Percentiles rank a stretch among this genome's conserved stretches.
Conservation (phyloP, 1,140 invertebrate species). For the Macrosteles quadrilineatus region DNA sequence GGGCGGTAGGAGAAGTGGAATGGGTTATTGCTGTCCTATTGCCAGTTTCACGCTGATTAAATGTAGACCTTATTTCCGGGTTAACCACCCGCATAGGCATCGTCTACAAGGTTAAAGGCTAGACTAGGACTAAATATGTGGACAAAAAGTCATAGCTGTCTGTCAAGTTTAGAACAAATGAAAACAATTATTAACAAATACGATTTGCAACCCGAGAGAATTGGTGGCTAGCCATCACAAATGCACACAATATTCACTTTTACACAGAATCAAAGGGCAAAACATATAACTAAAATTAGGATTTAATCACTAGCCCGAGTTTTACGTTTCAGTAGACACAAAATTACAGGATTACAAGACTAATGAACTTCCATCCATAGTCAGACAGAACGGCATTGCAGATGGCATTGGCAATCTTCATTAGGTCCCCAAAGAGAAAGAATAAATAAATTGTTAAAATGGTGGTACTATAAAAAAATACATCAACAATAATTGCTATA, state of each 20-base stretch:
- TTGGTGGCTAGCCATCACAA: neutral
- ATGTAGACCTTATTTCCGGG: slow-evolving; percentile 12
- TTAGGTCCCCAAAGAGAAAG: slow-evolving; percentile 1
- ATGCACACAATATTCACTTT: neutral
- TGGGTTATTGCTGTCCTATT: no score
- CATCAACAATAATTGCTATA: no score
- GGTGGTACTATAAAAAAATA: no score
- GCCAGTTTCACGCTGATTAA: no score
- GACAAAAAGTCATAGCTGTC: slow-evolving; percentile 26
- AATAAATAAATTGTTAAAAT: no score
- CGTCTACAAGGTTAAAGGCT: slow-evolving; percentile 1
- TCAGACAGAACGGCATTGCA: slow-evolving; percentile 9
- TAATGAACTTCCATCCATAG: slow-evolving; percentile 39
- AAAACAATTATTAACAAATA: slow-evolving; percentile 24
- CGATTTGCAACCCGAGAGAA: neutral
- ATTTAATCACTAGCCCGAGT: slow-evolving; percentile 14
- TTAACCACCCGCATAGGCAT: neutral
- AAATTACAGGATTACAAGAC: slow-evolving; percentile 35
- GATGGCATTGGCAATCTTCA: slow-evolving; percentile 10
- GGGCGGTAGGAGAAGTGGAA: no score
- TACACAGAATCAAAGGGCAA: neutral
- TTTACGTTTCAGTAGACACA: slow-evolving; percentile 30
- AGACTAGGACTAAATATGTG: slow-evolving; percentile 9
- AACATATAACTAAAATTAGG: neutral
- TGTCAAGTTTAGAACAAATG: slow-evolving; percentile 16